phyloP scores from a whole-genome alignment of 35 echinoderm and acorn worm genomes.

The Heliocidaris erythrogramma region DNA sequence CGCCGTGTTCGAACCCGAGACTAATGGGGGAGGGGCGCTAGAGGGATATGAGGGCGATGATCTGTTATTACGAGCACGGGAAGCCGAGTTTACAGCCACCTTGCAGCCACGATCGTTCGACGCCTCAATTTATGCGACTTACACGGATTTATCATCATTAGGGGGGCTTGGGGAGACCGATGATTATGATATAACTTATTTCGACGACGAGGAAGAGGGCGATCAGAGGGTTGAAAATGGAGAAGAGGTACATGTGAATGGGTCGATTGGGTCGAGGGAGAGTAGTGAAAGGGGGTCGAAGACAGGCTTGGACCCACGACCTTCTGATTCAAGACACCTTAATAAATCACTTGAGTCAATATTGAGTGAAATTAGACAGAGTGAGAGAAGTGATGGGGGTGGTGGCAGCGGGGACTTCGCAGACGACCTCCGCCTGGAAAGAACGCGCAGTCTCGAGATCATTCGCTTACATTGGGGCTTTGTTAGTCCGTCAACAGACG shows the following conservation, averaged over 20 bases:
- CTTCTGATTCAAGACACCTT: conserved; percentile 55
- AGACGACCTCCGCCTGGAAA: conserved; percentile 56
- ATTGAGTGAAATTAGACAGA: conserved; percentile 56
- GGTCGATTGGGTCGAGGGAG: not conserved
- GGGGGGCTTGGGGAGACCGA: conserved; percentile 6
- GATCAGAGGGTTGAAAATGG: conserved; percentile 35
- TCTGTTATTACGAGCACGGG: conserved; percentile 30
- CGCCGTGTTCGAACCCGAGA: conserved; percentile 8
- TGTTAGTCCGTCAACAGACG: conserved; percentile 34
- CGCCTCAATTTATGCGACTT: conserved; percentile 77
- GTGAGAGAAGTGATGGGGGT: not conserved
- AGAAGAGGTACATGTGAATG: not conserved
- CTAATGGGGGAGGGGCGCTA: conserved; percentile 14
- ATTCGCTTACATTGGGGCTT: conserved; percentile 35
- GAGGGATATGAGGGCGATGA: conserved; percentile 40
- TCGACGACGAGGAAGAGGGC: conserved; percentile 48
- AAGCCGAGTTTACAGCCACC: conserved; percentile 68
- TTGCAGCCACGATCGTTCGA: conserved; percentile 75
- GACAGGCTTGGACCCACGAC: conserved; percentile 7
- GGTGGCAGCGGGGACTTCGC: not conserved
- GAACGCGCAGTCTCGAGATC: conserved; percentile 70
- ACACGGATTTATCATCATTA: conserved; percentile 74
- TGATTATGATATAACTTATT: conserved; percentile 23
- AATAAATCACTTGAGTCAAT: conserved; percentile 78
- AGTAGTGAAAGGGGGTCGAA: not conserved